Conservation (phyloP, 2,113 vertebrate species). For the Malurus cyaneus region DNA sequence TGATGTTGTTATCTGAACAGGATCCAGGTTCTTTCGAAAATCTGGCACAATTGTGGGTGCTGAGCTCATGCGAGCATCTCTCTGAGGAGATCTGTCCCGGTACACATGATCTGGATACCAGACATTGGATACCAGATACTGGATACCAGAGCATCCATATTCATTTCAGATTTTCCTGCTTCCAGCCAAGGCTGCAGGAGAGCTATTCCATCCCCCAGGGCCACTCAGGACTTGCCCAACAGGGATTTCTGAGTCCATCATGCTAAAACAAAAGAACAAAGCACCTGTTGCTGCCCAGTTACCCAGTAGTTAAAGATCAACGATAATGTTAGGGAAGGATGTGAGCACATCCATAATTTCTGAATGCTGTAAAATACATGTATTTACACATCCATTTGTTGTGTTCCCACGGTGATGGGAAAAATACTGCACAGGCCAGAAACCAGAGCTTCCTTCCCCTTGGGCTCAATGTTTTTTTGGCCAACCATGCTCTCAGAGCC, state of each 20-base stretch:
- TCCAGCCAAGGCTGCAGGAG: background rate
- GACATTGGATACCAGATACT: background rate
- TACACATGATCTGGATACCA: background rate
- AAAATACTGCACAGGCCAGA: conserved; percentile 43
- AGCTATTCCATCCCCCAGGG: background rate
- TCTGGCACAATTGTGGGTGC: background rate
- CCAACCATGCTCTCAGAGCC: background rate
- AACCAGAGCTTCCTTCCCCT: conserved; percentile 30
- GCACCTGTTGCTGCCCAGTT: conserved; percentile 2
- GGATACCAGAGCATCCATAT: background rate
- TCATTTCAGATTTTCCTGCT: background rate
- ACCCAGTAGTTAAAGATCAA: background rate
- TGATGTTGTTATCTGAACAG: background rate
- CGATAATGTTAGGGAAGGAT: background rate
- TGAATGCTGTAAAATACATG: background rate
- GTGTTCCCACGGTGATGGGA: conserved; percentile 44
- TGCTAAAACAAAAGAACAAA: conserved; percentile 41
- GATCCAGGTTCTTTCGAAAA: background rate
- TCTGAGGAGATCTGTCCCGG: background rate
- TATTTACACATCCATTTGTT: conserved; percentile 7
- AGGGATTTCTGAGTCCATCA: background rate
- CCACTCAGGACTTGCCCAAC: background rate
- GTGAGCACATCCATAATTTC: conserved; percentile 40
- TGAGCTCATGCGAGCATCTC: background rate
- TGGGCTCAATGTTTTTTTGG: background rate